Conservation (phyloP, 2,113 vertebrate species). For the Pogona vitticeps region DNA sequence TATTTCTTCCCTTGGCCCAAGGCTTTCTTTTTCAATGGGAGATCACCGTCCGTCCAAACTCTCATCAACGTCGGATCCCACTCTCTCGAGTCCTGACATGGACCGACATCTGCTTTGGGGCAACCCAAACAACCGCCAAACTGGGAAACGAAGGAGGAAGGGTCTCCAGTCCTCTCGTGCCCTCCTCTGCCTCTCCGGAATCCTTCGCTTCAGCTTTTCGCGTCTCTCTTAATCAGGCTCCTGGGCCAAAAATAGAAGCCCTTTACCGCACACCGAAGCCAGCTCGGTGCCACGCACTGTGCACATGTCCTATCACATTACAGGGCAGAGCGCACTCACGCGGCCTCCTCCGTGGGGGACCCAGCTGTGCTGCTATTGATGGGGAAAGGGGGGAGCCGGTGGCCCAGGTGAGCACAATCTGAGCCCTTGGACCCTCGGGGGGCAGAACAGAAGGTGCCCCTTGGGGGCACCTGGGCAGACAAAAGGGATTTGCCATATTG, state of each 20-base stretch:
- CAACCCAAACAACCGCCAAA: neutral
- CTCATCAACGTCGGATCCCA: neutral
- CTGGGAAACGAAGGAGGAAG: neutral
- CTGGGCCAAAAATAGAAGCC: conserved; percentile 38
- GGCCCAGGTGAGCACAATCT: conserved; percentile 2
- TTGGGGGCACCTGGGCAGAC: neutral
- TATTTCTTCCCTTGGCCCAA: neutral
- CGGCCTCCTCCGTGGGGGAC: conserved; percentile 34
- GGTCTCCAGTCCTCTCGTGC: neutral
- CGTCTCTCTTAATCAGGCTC: conserved; percentile 56
- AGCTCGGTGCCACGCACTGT: conserved; percentile 43
- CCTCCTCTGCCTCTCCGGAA: conserved; percentile 1
- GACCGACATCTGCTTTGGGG: neutral
- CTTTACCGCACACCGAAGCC: neutral
- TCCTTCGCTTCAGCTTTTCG: neutral
- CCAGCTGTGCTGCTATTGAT: conserved; percentile 1
- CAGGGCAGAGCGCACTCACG: conserved; percentile 54
- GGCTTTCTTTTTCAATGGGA: conserved; percentile 8
- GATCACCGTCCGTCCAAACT: neutral
- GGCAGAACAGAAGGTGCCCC: neutral
- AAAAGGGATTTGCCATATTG: neutral
- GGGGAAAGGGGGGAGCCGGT: neutral
- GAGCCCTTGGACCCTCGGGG: rapidly evolving
- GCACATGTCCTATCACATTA: conserved; percentile 68
- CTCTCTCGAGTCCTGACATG: neutral